Evolutionary conservation across 2,113 vertebrate species (phyloP), one percentile per base, ranked within the genome.

Genomic region (Myrmecophaga tridactyla): DNA sequence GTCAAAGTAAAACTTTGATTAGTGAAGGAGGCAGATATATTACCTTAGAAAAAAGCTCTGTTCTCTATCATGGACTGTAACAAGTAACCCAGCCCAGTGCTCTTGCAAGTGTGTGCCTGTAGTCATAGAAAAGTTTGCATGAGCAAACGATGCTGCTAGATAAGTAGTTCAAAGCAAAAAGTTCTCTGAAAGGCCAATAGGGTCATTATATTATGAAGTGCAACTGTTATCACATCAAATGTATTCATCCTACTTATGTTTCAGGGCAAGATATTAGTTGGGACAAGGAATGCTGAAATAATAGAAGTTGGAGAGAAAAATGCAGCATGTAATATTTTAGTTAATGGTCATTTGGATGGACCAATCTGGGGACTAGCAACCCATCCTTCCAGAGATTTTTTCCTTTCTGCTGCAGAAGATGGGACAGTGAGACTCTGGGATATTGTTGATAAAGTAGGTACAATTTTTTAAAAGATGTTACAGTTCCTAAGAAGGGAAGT

Each of bases 271-370:
- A 99, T 99, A 97, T 98, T 99, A 0, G 99, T 99, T 94, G 99
- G 99, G 53, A 99, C 99, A 87, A 98, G 99, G 89, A 99, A 99
- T 83, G 99, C 99, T 1, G 99, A 99, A 98, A 99, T 99, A 91
- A 99, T 99, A 11, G 99, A 99, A 97, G 99, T 99, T 81, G 99
- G 99, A 95, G 99, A 99, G 98, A 99, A 99, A 97, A 99, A 99
- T 20, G 99, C 99, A 90, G 99, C 99, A 0, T 99, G 99, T 98
- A 99, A 99, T 96, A 99, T 99, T 96, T 95, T 99, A 93, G 99
- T 99, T 96, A 99, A 99, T 53, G 99, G 99, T 62, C 99, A 99
- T 92, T 99, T 99, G 99, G 99, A 99, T 36, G 99, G 99, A 56
- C 99, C 99, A 0, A 99, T 99, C 96, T 99, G 99, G 99, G 99